These are phyloP conservation scores for Zaprionus bogoriensis DNA, from an alignment of 2,888 invertebrate species.

Conservation along the genomic window DNA sequence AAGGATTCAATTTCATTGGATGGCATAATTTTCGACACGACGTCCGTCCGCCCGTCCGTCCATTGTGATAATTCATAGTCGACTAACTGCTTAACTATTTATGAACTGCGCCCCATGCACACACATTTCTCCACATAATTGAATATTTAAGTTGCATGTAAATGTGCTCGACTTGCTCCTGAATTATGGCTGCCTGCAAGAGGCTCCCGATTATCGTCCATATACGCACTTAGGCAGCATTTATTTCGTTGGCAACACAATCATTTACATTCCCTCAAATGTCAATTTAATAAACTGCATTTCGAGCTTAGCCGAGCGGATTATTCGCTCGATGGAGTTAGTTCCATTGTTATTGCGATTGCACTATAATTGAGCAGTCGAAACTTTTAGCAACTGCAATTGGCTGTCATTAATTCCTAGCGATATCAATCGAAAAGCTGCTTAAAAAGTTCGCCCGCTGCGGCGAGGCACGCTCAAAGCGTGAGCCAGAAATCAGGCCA, in stretches of 20 bases:
- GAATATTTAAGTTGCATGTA: slow-evolving; percentile 66
- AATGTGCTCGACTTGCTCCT: slow-evolving; percentile 5
- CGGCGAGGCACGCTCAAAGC: slow-evolving; percentile 2
- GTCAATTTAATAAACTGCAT: slow-evolving; percentile 45
- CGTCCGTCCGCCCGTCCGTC: slow-evolving; percentile 13
- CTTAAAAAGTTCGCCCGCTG: slow-evolving; percentile 51
- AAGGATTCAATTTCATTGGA: slow-evolving; percentile 65
- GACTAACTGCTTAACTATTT: slow-evolving; percentile 53
- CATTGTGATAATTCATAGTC: slow-evolving; percentile 64
- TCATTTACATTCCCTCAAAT: slow-evolving; percentile 9
- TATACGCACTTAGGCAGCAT: slow-evolving; percentile 6
- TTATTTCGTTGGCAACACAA: slow-evolving; percentile 23
- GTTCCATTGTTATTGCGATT: background rate
- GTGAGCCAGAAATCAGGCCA: slow-evolving; percentile 39
- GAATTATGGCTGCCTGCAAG: background rate
- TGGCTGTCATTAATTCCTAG: slow-evolving; percentile 36
- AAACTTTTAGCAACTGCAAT: slow-evolving; percentile 24
- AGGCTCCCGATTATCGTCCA: slow-evolving; percentile 15
- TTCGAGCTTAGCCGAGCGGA: slow-evolving; percentile 6
- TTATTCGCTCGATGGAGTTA: slow-evolving; percentile 16
- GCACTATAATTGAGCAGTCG: background rate
- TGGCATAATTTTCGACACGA: slow-evolving; percentile 43
- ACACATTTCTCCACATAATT: slow-evolving; percentile 50
- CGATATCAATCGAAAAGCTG: slow-evolving; percentile 46
- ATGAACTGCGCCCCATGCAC: slow-evolving; percentile 24